These are phyloP conservation scores for Platycnemis pennipes DNA, from an alignment of 2,888 invertebrate genomes.

Conservation along the genomic window DNA sequence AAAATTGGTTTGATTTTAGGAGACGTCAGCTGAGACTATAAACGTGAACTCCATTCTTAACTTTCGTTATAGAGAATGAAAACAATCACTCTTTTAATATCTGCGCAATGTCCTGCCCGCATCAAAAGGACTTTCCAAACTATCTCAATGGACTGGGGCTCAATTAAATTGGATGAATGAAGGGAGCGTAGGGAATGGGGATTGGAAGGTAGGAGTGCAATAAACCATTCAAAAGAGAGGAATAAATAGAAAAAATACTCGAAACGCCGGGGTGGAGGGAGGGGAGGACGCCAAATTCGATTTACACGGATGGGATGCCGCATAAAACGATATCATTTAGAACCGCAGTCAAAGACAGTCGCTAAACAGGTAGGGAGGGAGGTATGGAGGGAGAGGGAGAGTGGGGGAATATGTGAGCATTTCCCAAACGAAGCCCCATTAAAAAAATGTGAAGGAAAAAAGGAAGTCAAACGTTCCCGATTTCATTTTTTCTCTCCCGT, in stretches of 20 bases:
- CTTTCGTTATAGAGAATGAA: background rate
- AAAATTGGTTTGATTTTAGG: background rate
- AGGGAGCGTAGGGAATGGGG: background rate
- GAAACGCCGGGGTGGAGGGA: no score
- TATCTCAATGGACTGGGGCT: slow-evolving; percentile 27
- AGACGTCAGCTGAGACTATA: background rate
- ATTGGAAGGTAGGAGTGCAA: background rate
- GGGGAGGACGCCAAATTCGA: slow-evolving; percentile 9
- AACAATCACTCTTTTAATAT: background rate
- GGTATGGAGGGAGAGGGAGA: background rate
- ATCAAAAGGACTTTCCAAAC: slow-evolving; percentile 31
- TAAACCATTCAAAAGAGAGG: background rate
- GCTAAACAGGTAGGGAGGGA: background rate
- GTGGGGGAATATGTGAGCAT: background rate
- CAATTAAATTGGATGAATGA: slow-evolving; percentile 36
- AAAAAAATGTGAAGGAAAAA: background rate
- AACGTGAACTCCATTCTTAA: background rate
- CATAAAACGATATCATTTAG: slow-evolving; percentile 28
- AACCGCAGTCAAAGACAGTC: slow-evolving; percentile 39
- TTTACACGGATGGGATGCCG: slow-evolving; percentile 36
- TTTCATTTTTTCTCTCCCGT: background rate
- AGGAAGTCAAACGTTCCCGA: slow-evolving; percentile 25
- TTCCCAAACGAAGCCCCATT: slow-evolving; percentile 26
- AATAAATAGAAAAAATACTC: background rate
- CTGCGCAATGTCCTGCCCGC: background rate